Evolutionary conservation across 2,113 vertebrate genomes (phyloP).

Genomic region (Origma solitaria): DNA sequence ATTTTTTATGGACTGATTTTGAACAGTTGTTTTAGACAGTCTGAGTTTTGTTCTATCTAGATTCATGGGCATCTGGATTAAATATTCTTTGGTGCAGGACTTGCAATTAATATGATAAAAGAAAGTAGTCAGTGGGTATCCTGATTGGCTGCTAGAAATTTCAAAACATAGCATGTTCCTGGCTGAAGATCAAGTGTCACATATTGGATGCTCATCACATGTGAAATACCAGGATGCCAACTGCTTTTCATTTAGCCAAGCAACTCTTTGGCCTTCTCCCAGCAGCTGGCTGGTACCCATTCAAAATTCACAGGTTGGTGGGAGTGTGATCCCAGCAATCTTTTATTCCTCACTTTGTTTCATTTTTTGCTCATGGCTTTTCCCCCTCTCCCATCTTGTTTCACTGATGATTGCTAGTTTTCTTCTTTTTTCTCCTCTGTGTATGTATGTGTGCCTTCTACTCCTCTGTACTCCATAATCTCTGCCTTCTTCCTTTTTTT

Average conservation of each 20-base stretch:
- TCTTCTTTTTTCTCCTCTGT: not conserved
- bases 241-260: slow-evolving; percentile 36
- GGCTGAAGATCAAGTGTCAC: slow-evolving; percentile 33
- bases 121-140: not conserved
- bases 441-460: not conserved
- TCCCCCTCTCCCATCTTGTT: not conserved
- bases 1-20: not conserved
- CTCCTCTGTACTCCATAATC: not conserved
- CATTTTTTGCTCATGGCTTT: not conserved
- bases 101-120: slow-evolving; percentile 18
- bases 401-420: not conserved
- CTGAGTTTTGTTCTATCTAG: not conserved
- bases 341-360: slow-evolving; percentile 12
- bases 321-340: not conserved
- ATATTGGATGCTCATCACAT: slow-evolving; percentile 46
- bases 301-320: slow-evolving; percentile 16
- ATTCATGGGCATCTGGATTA: not conserved
- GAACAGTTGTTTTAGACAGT: not conserved
- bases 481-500: not conserved
- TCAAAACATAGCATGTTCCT: not conserved
- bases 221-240: slow-evolving; percentile 37
- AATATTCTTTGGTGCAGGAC: not conserved
- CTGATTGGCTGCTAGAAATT: not conserved
- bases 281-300: slow-evolving; percentile 17
- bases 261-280: not conserved